Percentiles rank a stretch among this genome's conserved stretches.
These are phyloP conservation scores for Anolis carolinensis DNA, from an alignment of 2,113 vertebrate genomes.

Conservation along the genomic window DNA sequence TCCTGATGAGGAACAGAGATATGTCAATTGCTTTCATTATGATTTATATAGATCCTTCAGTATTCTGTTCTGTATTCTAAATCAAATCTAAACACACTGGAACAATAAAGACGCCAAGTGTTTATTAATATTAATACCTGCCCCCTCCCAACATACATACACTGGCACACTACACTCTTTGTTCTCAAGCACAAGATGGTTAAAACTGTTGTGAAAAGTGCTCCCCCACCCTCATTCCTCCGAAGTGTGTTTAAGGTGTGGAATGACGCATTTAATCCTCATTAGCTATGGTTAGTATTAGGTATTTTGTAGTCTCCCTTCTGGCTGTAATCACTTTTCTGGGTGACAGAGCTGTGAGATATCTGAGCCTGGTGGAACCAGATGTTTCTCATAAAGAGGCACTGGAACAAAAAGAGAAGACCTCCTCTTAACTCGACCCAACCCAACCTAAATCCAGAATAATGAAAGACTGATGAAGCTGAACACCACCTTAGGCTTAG, in stretches of 20 bases:
- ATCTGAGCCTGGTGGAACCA: constrained; percentile 1
- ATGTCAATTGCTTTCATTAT: not conserved
- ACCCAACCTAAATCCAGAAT: not conserved
- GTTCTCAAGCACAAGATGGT: not conserved
- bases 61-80: not conserved
- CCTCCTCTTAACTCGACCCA: not conserved
- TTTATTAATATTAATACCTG: not conserved
- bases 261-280: constrained; percentile 12
- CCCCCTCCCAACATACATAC: too few species aligned
- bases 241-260: not conserved
- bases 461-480: not conserved
- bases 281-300: constrained; percentile 20
- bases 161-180: not conserved
- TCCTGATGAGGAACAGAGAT: not conserved
- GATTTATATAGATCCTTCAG: not conserved
- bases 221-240: not conserved
- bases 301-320: not conserved
- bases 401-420: not conserved
- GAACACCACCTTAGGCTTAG: too few species aligned
- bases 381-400: not conserved
- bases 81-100: not conserved
- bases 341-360: not conserved
- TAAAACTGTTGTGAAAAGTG: not conserved
- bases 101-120: not conserved
- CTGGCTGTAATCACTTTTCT: not conserved